Evolutionary conservation across 2,797 vertebrate species (phyloP), one percentile per base, ranked within the genome.

Genomic region (Morus bassanus): DNA sequence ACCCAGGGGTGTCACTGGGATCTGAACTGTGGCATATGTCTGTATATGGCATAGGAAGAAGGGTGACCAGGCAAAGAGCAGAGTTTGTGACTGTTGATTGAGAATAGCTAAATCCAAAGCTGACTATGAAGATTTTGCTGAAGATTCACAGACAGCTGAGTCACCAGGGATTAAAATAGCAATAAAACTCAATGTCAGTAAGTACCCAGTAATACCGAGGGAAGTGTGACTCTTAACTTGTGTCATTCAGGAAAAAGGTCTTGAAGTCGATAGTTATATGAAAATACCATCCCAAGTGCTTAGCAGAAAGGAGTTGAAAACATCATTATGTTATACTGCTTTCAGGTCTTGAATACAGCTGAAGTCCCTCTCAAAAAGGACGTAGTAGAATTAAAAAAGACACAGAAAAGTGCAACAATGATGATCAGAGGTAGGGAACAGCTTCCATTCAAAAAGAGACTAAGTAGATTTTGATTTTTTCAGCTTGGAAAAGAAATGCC

Each of bases 381-480:
- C 6, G 5, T 17, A 74, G 83, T 13, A 88, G 53, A 85, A 68
- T 78, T 75, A 91, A 79, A 93, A 93, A 95, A 91, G 69, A 69
- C 88, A 59, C 37, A 86, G 89, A 95, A 91, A 96, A 94, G 82
- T 86, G 65, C 85, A 95, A 56, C 89, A 93, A 2, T 63, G 73
- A 72, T 88, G 76, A 56, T 75, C 24, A 60, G 85, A 89, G 79
- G 35, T 80, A 69, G 82, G 76, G 69, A 88, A 78, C 39, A 43
- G 85, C 76, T 96, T 88, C 76, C 61, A 65, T 35, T 84, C 85
- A 88, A 39, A 89, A 86, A 79, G 15, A 56, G 30, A 37, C 64
- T 81, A 61, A 91, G 73, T 45, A 95, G 82, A 50, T 91, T 86
- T 81, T 89, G 61, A 81, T 89, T 88, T 93, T 90, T 94, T 89